Evolutionary conservation across 30 jellyfish, hydroid and myxozoan genomes (phyloP).

Genomic region (Chrysaora quinquecirrha): DNA sequence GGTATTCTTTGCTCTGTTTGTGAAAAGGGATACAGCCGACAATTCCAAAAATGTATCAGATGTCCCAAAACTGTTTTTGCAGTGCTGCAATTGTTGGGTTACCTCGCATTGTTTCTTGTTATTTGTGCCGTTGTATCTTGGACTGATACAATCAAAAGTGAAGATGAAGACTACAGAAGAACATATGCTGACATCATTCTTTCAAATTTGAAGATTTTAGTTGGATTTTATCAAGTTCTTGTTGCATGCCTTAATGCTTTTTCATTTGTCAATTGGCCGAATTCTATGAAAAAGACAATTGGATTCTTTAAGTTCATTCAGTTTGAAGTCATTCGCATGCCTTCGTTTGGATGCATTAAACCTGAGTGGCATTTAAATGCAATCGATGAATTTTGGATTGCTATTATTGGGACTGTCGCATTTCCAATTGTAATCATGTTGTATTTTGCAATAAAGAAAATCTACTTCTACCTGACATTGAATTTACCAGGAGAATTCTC

Average conservation of each 20-base stretch:
- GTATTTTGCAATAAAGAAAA: background rate
- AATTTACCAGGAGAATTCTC: background rate
- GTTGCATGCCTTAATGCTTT: constrained; percentile 13
- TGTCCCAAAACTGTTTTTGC: constrained; percentile 37
- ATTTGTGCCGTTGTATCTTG: constrained; percentile 40
- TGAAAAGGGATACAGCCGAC: constrained; percentile 27
- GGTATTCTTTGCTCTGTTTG: constrained; percentile 69
- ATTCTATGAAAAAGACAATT: constrained; percentile 7
- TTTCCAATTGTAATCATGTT: constrained; percentile 18
- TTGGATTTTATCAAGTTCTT: constrained; percentile 54
- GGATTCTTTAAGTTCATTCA: constrained; percentile 19
- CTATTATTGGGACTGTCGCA: constrained; percentile 12
- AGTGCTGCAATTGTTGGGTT: constrained; percentile 11
- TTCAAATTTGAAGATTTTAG: constrained; percentile 45
- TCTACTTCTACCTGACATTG: background rate
- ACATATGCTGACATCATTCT: constrained; percentile 57
- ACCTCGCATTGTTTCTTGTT: constrained; percentile 8
- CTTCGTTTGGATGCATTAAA: constrained; percentile 32
- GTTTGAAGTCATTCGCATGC: constrained; percentile 15
- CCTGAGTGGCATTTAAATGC: constrained; percentile 44
- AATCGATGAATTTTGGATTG: constrained; percentile 28
- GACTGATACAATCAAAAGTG: constrained; percentile 13
- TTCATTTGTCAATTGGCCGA: constrained; percentile 49
- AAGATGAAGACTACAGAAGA: background rate
- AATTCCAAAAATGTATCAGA: constrained; percentile 30